phyloP scores from a whole-genome alignment of 2,888 invertebrate genomes.

The Mongoloraphidia duomilia region DNA sequence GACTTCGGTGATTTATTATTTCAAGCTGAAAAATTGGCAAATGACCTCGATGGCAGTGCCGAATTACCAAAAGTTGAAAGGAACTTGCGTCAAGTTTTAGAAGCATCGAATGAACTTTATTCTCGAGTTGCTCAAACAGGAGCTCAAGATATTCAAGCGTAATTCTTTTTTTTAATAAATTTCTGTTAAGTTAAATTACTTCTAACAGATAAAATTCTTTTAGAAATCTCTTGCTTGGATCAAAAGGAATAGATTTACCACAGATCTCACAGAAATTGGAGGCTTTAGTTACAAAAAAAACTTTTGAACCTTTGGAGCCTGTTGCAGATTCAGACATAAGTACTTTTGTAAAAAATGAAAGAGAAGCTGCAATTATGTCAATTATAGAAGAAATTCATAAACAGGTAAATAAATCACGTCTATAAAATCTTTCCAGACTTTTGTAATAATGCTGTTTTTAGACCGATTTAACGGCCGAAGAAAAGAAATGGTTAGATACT shows the following conservation, averaged over 20 bases:
- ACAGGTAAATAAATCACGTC: slow-evolving; percentile 41
- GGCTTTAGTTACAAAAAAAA: slow-evolving; percentile 67
- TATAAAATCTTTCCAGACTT: neutral
- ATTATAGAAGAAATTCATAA: slow-evolving; percentile 82
- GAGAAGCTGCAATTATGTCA: slow-evolving; percentile 83
- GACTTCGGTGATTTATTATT: slow-evolving; percentile 80
- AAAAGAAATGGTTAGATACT: slow-evolving; percentile 64
- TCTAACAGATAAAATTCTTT: slow-evolving; percentile 12
- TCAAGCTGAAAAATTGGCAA: slow-evolving; percentile 82
- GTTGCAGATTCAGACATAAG: slow-evolving; percentile 83
- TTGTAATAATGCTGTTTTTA: slow-evolving; percentile 19
- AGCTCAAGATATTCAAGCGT: slow-evolving; percentile 88
- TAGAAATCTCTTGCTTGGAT: slow-evolving; percentile 79
- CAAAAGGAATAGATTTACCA: slow-evolving; percentile 86
- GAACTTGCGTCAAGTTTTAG: slow-evolving; percentile 79
- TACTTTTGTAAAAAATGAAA: slow-evolving; percentile 81
- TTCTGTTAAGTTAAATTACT: neutral
- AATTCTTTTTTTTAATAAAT: slow-evolving; percentile 15
- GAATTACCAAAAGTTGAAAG: slow-evolving; percentile 77
- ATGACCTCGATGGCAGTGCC: slow-evolving; percentile 73
- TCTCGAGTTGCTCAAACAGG: slow-evolving; percentile 73
- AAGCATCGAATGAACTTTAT: slow-evolving; percentile 81
- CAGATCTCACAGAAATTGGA: slow-evolving; percentile 84
- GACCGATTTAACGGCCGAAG: slow-evolving; percentile 48
- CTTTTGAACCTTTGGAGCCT: slow-evolving; percentile 82